Evolutionary conservation across 2,797 vertebrate genomes (phyloP).

Genomic region (Rhincodon typus): DNA sequence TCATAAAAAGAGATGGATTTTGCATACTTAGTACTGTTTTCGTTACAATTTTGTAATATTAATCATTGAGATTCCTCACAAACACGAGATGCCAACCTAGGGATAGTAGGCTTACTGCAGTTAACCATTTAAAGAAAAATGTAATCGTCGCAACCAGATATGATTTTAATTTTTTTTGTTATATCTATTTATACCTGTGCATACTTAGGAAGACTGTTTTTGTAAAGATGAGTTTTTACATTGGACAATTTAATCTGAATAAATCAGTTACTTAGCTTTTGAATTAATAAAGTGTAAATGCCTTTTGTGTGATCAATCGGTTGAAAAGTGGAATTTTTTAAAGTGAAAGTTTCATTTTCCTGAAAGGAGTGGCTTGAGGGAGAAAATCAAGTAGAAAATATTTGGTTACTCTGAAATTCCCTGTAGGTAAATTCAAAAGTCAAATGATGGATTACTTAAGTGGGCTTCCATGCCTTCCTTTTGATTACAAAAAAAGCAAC

Average conservation of each 20-base stretch:
- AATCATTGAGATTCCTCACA: neutral
- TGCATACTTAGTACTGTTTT: slow-evolving; percentile 21
- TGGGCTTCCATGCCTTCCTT: neutral
- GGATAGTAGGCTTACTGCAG: neutral
- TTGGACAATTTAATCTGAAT: neutral
- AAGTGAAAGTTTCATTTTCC: neutral
- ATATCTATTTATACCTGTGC: neutral
- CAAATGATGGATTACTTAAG: neutral
- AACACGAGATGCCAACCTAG: neutral
- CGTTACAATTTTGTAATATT: slow-evolving; percentile 24
- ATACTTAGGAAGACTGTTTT: neutral
- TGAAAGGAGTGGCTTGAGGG: neutral
- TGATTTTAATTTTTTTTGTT: neutral
- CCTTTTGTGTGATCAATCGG: neutral
- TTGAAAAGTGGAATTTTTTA: neutral
- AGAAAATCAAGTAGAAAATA: neutral
- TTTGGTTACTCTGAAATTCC: neutral
- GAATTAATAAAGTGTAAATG: neutral
- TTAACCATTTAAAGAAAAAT: slow-evolving; percentile 8
- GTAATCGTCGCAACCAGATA: neutral
- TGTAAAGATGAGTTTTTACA: neutral
- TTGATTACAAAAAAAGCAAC: neutral
- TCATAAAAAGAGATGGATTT: neutral
- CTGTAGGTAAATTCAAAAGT: neutral
- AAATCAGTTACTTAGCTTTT: neutral